Evolutionary conservation across 2,888 invertebrate species (phyloP).

Genomic region (Mesoligia furuncula): DNA sequence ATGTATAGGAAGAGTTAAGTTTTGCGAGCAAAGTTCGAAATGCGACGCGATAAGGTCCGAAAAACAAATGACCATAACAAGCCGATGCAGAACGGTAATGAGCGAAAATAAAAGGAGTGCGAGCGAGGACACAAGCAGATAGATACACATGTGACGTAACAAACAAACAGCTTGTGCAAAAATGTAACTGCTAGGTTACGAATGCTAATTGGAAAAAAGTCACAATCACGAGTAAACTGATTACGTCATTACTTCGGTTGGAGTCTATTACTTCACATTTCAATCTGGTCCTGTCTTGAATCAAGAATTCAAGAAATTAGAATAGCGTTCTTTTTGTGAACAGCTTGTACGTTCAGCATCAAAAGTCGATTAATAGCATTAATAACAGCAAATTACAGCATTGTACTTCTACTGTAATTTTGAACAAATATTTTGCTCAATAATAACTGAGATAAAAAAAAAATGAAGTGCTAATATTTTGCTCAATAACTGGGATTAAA

Average conservation of each 20-base stretch:
- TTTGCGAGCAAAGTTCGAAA: constrained; percentile 37
- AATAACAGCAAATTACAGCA: too few relatives aligned
- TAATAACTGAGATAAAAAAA: too few relatives aligned
- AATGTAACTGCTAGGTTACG: constrained; percentile 39
- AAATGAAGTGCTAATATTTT: too few relatives aligned
- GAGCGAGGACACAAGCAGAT: constrained; percentile 52
- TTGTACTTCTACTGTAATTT: too few relatives aligned
- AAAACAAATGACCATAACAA: constrained; percentile 38
- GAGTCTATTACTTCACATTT: constrained; percentile 37
- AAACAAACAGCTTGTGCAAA: constrained; percentile 49
- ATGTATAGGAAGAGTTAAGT: constrained; percentile 48
- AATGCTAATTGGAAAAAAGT: constrained; percentile 42
- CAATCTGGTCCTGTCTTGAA: constrained; percentile 33
- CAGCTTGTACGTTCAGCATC: neutral
- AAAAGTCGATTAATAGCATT: too few relatives aligned
- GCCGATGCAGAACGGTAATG: constrained; percentile 15
- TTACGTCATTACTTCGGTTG: constrained; percentile 46
- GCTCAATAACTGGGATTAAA: too few relatives aligned
- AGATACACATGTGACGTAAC: constrained; percentile 52
- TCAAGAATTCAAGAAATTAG: constrained; percentile 46
- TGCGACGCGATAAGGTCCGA: constrained; percentile 33
- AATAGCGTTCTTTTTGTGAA: constrained; percentile 17
- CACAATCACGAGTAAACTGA: constrained; percentile 30
- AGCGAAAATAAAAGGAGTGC: constrained; percentile 51
- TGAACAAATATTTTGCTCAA: too few relatives aligned